Conservation (phyloP, 2,113 vertebrate genomes). For the Clarias gariepinus region DNA sequence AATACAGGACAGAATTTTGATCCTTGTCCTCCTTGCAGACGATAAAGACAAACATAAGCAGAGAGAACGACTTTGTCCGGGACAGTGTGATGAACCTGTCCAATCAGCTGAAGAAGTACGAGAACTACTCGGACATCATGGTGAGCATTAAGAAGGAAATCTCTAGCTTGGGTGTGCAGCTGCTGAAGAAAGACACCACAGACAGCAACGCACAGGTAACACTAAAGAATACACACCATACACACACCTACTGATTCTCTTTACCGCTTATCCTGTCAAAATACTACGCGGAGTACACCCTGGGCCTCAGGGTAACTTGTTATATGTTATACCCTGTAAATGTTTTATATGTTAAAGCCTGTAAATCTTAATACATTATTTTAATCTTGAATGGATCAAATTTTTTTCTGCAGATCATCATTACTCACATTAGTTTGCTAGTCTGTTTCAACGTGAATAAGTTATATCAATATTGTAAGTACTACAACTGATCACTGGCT, state of each 20-base stretch:
- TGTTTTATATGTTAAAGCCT: neutral
- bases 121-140: conserved; percentile 95
- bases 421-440: neutral
- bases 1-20: neutral
- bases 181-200: conserved; percentile 88
- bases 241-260: neutral
- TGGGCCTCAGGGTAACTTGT: too few relatives aligned
- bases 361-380: neutral
- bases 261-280: too few relatives aligned
- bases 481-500: neutral
- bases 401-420: neutral
- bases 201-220: conserved; percentile 83
- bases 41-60: conserved; percentile 90
- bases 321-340: neutral
- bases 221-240: neutral
- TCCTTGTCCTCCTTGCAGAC: conserved; percentile 71
- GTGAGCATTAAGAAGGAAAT: conserved; percentile 95
- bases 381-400: neutral
- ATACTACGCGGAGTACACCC: too few relatives aligned
- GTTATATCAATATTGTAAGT: neutral
- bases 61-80: conserved; percentile 90
- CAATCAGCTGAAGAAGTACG: conserved; percentile 86
- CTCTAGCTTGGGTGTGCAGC: conserved; percentile 87
- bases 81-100: conserved; percentile 86
- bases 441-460: too few relatives aligned